Conservation (phyloP, 2,113 vertebrate species). For the Chaenogobius annularis region DNA sequence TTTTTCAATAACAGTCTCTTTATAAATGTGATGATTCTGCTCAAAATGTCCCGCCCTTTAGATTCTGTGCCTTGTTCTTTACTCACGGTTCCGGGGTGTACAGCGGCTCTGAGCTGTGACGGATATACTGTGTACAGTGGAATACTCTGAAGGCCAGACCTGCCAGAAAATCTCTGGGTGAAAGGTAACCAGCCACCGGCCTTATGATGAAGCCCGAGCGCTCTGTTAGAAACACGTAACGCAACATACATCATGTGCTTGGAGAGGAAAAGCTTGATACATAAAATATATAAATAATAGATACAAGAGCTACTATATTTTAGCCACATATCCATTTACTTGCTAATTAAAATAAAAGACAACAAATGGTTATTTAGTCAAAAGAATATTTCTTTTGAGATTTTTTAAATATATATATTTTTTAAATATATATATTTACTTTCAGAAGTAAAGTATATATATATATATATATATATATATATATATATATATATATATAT, state of each 20-base stretch:
- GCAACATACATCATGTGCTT: neutral
- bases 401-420: too few relatives aligned
- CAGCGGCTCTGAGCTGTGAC: constrained; percentile 88
- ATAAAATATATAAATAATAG: neutral
- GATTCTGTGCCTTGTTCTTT: neutral
- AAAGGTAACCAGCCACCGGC: constrained; percentile 88
- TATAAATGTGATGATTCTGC: neutral
- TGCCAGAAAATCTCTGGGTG: constrained; percentile 89
- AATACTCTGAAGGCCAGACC: constrained; percentile 91
- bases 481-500: too few relatives aligned
- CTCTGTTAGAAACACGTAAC: constrained; percentile 69
- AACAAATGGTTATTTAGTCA: too few relatives aligned
- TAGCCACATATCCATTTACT: too few relatives aligned
- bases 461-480: too few relatives aligned
- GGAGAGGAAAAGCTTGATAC: neutral
- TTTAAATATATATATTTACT: too few relatives aligned
- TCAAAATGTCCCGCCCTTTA: neutral
- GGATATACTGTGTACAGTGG: constrained; percentile 90
- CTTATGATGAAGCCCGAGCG: constrained; percentile 87
- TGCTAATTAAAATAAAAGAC: too few relatives aligned
- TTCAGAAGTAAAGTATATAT: too few relatives aligned
- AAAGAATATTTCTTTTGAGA: too few relatives aligned
- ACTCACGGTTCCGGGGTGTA: constrained; percentile 94
- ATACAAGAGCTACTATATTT: too few relatives aligned
- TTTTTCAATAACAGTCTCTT: too few relatives aligned